Base-by-base conservation (phyloP, 2,113 vertebrate genomes). In the Odontophorus gujanensis region DNA sequence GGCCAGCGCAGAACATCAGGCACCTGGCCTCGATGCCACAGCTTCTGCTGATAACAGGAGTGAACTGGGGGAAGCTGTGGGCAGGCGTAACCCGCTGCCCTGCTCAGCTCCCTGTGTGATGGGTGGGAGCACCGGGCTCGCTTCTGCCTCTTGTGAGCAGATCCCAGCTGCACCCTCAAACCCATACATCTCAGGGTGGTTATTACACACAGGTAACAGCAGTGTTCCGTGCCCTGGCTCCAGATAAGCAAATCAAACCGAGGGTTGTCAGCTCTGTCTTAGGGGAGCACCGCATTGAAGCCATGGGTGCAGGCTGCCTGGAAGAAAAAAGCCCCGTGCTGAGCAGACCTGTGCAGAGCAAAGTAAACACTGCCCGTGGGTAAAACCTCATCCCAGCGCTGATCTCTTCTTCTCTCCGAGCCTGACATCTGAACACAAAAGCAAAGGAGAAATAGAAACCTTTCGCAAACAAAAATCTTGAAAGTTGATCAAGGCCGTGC, bases 381-480 rank as follows among this genome's bases (percentile, higher is more conserved):
- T 85, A 94, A 93, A 95, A 84, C 88, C 85, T 83, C 94, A 68
- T 88, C 93, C 93, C 80, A 14, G 1, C 9, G 93, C 90, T 68
- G 76, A 73, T 90, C 90, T 78, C 86, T 34, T 85, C 93, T 93
- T 95, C 83, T 48, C 90, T 92, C 82, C 42, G 76, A 92, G 90
- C 83, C 91, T 88, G 90, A 95, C 87, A 73, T 92, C 87, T 69
- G 92, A 94, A 83, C 96, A 95, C 93, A 92, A 97, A 95, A 93
- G 90, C 85, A 57, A 61, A 81, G 82, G 85, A 91, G 93, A 93
- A 97, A 95, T 92, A 81, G 91, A 93, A 97, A 83, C 94, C 92
- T 96, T 92, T 96, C 84, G 81, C 94, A 93, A 96, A 96, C 96
- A 96, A 86, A 91, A 92, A 96, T 95, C 95, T 81, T 92, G 95